A percentile compares a stretch with the other conserved stretches of the same genome.
Evolutionary conservation across 1,140 invertebrate genomes (phyloP).

Genomic region (Lerema accius): DNA sequence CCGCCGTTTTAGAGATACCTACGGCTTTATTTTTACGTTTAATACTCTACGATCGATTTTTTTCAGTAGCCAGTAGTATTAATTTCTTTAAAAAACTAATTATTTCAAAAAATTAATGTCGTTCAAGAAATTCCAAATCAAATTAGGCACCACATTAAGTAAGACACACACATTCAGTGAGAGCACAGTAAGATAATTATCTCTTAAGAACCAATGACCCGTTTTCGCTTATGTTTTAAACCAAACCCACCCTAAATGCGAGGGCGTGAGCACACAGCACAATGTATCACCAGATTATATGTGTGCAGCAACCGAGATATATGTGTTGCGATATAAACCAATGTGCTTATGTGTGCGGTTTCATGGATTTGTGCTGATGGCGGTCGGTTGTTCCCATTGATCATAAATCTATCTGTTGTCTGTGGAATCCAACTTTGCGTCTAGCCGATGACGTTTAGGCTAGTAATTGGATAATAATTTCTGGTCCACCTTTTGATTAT

Average conservation of each 20-base stretch:
- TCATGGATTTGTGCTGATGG: slow-evolving; percentile 47
- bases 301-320: slow-evolving; percentile 60
- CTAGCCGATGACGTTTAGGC: slow-evolving; percentile 10
- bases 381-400: slow-evolving; percentile 42
- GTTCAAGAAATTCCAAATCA: too few relatives aligned
- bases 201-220: too few relatives aligned
- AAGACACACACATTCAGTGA: too few relatives aligned
- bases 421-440: slow-evolving; percentile 23
- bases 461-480: too few relatives aligned
- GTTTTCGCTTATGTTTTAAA: slow-evolving; percentile 31
- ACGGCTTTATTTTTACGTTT: too few relatives aligned
- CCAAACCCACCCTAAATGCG: slow-evolving; percentile 54
- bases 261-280: slow-evolving; percentile 66
- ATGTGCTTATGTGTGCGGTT: slow-evolving; percentile 45
- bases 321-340: slow-evolving; percentile 51
- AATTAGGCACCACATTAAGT: neutral
- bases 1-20: too few relatives aligned
- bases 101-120: too few relatives aligned
- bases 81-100: too few relatives aligned
- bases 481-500: too few relatives aligned
- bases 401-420: slow-evolving; percentile 38
- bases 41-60: too few relatives aligned
- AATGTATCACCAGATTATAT: slow-evolving; percentile 75
- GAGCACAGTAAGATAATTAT: too few relatives aligned
- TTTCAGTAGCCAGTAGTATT: too few relatives aligned